Evolutionary conservation across 2,888 invertebrate genomes (phyloP).

Genomic region (Agonopterix heracliana): DNA sequence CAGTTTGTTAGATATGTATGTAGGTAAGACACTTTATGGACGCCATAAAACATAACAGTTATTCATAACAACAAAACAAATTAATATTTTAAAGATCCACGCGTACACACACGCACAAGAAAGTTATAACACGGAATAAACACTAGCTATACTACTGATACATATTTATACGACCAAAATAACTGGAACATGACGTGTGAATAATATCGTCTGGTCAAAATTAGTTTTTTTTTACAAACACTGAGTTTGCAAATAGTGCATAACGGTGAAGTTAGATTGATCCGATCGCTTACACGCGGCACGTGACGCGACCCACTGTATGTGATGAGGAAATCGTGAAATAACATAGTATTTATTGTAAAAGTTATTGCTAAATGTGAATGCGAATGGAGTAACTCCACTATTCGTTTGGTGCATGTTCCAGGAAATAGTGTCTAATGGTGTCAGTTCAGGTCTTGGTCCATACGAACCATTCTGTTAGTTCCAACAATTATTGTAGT

Average conservation of each 20-base stretch:
- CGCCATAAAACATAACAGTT: slow-evolving; percentile 3
- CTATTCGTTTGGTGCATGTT: no score
- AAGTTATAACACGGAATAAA: neutral
- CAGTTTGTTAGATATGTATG: no score
- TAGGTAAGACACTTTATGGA: no score
- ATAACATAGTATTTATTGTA: no score
- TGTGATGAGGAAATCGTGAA: no score
- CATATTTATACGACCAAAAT: slow-evolving; percentile 8
- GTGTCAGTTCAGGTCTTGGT: no score
- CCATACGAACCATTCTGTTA: no score
- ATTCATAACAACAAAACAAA: neutral
- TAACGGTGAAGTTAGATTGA: slow-evolving; percentile 1
- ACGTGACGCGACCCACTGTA: neutral
- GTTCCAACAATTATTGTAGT: no score
- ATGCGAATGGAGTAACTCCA: no score
- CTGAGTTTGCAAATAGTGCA: slow-evolving; percentile 3
- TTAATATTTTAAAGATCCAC: neutral
- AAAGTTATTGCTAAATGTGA: no score
- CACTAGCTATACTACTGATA: neutral
- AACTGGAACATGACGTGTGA: slow-evolving; percentile 8
- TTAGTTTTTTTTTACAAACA: slow-evolving; percentile 1
- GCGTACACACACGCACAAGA: slow-evolving; percentile 1
- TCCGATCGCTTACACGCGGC: neutral
- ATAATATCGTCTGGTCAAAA: slow-evolving; percentile 8
- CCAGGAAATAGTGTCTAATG: no score